These are phyloP conservation scores for Sorex maritimensis DNA, from an alignment of 2,797 vertebrate genomes.

Conservation along the genomic window DNA sequence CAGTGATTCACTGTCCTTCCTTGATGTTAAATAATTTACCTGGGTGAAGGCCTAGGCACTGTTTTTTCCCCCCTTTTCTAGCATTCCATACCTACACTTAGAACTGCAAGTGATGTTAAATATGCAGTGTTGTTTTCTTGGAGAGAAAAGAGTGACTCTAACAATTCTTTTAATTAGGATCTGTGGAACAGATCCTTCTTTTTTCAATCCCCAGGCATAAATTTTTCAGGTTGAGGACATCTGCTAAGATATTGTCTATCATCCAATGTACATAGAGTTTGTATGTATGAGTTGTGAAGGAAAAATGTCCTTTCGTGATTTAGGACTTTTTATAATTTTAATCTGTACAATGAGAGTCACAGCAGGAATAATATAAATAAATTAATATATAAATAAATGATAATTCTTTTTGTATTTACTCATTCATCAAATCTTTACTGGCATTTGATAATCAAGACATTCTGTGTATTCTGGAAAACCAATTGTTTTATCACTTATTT, in stretches of 20 bases:
- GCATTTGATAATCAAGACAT: background rate
- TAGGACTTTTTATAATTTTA: conserved; percentile 21
- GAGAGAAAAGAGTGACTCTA: background rate
- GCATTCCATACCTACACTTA: background rate
- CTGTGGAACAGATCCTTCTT: background rate
- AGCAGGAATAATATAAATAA: conserved; percentile 1
- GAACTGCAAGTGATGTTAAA: background rate
- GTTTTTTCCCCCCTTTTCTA: background rate
- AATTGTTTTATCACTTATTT: background rate
- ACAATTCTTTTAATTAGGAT: background rate
- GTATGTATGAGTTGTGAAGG: background rate
- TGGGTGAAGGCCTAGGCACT: background rate
- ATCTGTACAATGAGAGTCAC: background rate
- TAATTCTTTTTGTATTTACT: background rate
- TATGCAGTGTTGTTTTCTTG: background rate
- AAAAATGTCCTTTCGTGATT: background rate
- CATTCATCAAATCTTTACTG: background rate
- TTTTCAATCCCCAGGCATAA: background rate
- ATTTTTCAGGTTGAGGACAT: conserved; percentile 19
- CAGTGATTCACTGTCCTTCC: background rate
- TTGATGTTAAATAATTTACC: background rate
- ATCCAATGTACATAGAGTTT: background rate
- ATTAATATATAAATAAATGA: background rate
- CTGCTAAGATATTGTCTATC: background rate
- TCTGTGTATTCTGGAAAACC: background rate